Base-by-base conservation (phyloP, 2,113 vertebrate species). In the Eleginops maclovinus region DNA sequence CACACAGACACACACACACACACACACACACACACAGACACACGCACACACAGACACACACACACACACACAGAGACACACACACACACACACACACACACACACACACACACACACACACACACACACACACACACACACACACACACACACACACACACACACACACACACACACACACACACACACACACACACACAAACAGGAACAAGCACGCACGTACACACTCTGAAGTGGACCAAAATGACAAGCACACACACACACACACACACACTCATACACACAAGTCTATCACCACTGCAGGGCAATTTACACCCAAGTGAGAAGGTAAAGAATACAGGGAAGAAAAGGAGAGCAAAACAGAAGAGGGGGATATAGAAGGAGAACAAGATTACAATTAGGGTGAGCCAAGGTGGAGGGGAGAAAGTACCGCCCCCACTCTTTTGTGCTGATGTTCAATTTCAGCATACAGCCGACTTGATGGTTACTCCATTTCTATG, bases 371-470 rank as follows among this genome's bases (percentile, higher is more conserved):
- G 31, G 69, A 54, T 31, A 75, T 50, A 73, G 40, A 50, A 46
- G 12, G 28, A 58, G 60, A 76, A 16, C 10, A 10, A 63, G 60
- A 83, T 60, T 22, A 49, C 19, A 74, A 43, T 21, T 46, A 22
- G 17, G 59, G 49, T 41, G 41, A 19, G 40, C 31, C 1, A 8
- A 36, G 31, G 7, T 36, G 51, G 68, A 62, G 24, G 31, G 31
- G 28, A 22, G 53, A 61, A 31, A 43, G 47, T 47, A 51, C 17
- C 49, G 9, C 3, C 53, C 44, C 61, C 56, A 49, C 31, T 85
- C 71, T 74, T 81, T 77, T 81, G 68, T 72, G 84, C 71, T 85
- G 81, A 85, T 89, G 86, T 88, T 87, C 84, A 83, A 87, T 89
- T 85, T 88, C 71, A 67, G 68, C 49, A 13, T 65, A 77, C 51